Evolutionary conservation across 2,797 vertebrate species (phyloP), one percentile per base, ranked within the genome.

Genomic region (Masticophis lateralis): DNA sequence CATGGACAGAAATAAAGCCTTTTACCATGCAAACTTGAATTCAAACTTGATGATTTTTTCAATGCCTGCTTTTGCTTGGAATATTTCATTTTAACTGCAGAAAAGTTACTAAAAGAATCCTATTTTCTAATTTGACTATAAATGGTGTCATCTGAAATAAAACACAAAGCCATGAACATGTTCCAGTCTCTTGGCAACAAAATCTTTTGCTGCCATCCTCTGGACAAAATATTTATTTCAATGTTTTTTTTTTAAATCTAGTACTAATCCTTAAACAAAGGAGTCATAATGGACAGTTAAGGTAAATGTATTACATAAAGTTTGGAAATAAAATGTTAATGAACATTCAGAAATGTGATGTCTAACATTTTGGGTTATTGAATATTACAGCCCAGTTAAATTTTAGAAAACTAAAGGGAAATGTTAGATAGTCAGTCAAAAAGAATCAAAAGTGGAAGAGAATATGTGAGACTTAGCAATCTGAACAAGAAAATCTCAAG

Each of bases 201-300:
- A 95, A 93, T 94, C 96, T 94, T 97, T 96, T 98, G 96, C 97
- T 96, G 97, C 97, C 98, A 97, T 95, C 98, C 97, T 57, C 92
- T 97, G 98, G 97, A 94, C 88, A 3, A 59, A 14, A 83, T 32
- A 88, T 91, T 90, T 90, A 94, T 6, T 25, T 43, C 51, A 56
- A 69, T 25, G 27, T 91, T 37, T 22, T 87, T 4, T 60, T 6
- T 3, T 56, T 32, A n/a, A 56, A 83, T n/a, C 37, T 83, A 12
- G 37, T 18, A 18, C 5, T 63, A 86, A 56, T 61, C 59, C 16
- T 88, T 28, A 91, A 93, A 74, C 25, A 90, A 32, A 55, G 32
- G 4, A 12, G n/a, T 56, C 7, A 87, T 57, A 59, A 61, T 66
- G 47, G 7, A 90, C 43, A 53, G 16, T 20, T 57, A 16, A 12